Evolutionary conservation across 2,888 invertebrate genomes (phyloP), one percentile per base, ranked within the genome.

Genomic region (Eretmocerus hayati): DNA sequence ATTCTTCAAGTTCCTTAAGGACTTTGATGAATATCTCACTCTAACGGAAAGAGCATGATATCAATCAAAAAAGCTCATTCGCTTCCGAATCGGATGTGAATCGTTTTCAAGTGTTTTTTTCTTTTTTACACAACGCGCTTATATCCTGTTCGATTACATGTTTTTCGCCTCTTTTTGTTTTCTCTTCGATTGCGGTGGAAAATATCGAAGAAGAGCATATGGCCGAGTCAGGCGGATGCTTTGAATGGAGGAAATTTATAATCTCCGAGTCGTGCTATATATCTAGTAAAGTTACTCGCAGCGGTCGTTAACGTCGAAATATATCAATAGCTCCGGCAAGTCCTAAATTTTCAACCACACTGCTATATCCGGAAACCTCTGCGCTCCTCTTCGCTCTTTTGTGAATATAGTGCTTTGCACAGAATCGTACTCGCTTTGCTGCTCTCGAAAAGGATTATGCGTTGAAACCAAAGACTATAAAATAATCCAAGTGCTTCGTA

Each of bases 261-360:
- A 58, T 57, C 59, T 52, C 46, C 53, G 59, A 65, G 62, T 59
- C 59, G 40, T 33, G 54, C 53, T 58, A 58, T 65, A 62, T 60
- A 67, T 68, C 62, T 63, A 54, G 59, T 53, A 56, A 66, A 66
- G 62, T 66, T 64, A 62, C 45, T 37, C 48, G 45, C 21, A 9
- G 56, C 57, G 63, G 64, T 64, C 64, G 67, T 68, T 67, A 68
- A 68, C 52, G 64, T 65, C 65, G 59, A 62, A 64, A 66, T 67
- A 65, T 63, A 68, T 67, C 66, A 66, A 66, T 66, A 63, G 63
- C 57, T 11, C 11, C 26, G 26, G 11, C 52, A 50, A 54, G 58
- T 56, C 57, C 56, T 59, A 61, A 61, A 62, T 62, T 66, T 60
- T 50, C 46, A 11, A 26, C 6, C 8, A 11, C 26, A 11, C 11